A percentile compares a stretch with the other conserved stretches of the same genome.
Conservation (phyloP, 2,113 vertebrate genomes). For the Hipposideros armiger region DNA sequence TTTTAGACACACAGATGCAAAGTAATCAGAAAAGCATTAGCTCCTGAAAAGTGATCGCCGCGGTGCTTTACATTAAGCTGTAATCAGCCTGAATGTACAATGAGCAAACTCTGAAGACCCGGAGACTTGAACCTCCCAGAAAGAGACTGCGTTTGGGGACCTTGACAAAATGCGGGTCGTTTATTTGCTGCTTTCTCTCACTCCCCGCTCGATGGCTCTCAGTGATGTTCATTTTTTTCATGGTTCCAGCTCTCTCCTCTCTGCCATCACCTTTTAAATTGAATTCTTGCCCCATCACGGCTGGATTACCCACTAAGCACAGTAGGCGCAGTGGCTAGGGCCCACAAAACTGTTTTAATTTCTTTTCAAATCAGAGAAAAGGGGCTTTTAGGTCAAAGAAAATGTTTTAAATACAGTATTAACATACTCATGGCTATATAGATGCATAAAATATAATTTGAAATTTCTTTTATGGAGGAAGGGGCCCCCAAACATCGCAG, state of each 20-base stretch:
- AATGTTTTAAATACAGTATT: not conserved
- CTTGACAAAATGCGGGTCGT: not conserved
- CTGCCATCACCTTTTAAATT: not conserved
- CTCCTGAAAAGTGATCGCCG: not conserved
- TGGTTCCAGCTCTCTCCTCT: not conserved
- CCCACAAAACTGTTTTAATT: not conserved
- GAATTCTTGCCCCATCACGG: not conserved
- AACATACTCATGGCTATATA: not conserved
- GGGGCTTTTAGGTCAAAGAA: not conserved
- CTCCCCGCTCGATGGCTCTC: not conserved
- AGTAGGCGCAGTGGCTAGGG: not conserved
- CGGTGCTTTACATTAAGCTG: not conserved
- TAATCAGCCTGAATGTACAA: not conserved
- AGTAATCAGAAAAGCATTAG: slow-evolving; percentile 51
- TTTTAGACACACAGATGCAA: not conserved
- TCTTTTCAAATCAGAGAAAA: slow-evolving; percentile 10
- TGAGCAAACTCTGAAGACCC: not conserved
- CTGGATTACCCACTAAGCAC: not conserved
- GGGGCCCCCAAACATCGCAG: not conserved
- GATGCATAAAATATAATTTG: not conserved
- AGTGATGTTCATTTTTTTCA: not conserved
- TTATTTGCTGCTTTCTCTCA: not conserved
- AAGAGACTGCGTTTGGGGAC: not conserved
- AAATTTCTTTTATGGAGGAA: not conserved
- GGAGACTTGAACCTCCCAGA: not conserved